phyloP scores from a whole-genome alignment of 2,888 invertebrate genomes.

The Pandemis cinnamomeana region DNA sequence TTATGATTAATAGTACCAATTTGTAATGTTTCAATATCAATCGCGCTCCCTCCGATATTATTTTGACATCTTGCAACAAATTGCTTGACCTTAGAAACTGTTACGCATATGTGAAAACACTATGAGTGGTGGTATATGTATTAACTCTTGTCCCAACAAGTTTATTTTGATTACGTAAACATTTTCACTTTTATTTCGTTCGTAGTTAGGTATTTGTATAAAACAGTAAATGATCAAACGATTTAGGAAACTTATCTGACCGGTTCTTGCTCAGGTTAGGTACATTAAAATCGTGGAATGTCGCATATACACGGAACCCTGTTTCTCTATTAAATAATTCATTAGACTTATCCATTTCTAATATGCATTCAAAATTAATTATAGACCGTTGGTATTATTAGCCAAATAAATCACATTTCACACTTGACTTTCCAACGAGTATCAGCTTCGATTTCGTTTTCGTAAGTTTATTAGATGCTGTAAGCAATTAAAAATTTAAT shows the following conservation, averaged over 20 bases:
- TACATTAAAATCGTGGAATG: slow-evolving; percentile 22
- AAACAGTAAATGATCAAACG: slow-evolving; percentile 33
- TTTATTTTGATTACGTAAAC: slow-evolving; percentile 29
- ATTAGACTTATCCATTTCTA: slow-evolving; percentile 52
- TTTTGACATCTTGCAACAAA: slow-evolving; percentile 15
- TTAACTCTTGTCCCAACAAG: slow-evolving; percentile 4
- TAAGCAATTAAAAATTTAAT: slow-evolving; percentile 21
- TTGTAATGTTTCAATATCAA: slow-evolving; percentile 17
- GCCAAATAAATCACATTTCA: slow-evolving; percentile 26
- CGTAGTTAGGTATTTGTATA: slow-evolving; percentile 30
- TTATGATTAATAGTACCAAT: slow-evolving; percentile 21
- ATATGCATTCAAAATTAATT: slow-evolving; percentile 12
- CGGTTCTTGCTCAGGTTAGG: slow-evolving; percentile 17
- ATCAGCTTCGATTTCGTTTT: slow-evolving; percentile 26
- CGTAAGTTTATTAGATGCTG: slow-evolving; percentile 13
- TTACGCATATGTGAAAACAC: slow-evolving; percentile 6
- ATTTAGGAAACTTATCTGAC: slow-evolving; percentile 37
- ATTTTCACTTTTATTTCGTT: slow-evolving; percentile 40
- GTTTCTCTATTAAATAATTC: slow-evolving; percentile 68
- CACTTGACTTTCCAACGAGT: slow-evolving; percentile 32
- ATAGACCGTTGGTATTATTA: slow-evolving; percentile 21
- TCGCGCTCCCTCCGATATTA: slow-evolving; percentile 6
- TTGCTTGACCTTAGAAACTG: slow-evolving; percentile 19
- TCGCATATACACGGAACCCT: slow-evolving; percentile 48
- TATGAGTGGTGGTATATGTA: slow-evolving; percentile 8